Conservation (phyloP, 2,797 vertebrate species). For the Sparidentex hasta region DNA sequence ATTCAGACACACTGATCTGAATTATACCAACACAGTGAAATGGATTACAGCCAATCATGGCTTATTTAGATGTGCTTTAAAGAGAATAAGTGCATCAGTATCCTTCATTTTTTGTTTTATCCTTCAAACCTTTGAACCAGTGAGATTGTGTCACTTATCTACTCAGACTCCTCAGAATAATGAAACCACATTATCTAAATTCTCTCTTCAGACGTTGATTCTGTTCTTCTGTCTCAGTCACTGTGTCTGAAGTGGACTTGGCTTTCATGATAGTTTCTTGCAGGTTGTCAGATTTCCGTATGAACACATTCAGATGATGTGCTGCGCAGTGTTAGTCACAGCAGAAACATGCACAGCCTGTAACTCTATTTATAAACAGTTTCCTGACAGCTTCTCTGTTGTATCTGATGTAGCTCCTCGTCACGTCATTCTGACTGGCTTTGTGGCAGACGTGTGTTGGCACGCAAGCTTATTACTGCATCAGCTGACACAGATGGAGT, state of each 20-base stretch:
- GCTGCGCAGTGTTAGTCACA: slow-evolving; percentile 62
- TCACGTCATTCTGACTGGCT: slow-evolving; percentile 32
- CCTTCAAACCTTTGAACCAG: neutral
- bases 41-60: neutral
- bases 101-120: neutral
- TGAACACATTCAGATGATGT: slow-evolving; percentile 34
- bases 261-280: slow-evolving; percentile 45
- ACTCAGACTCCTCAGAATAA: neutral
- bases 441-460: slow-evolving; percentile 22
- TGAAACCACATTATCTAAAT: neutral
- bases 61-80: neutral
- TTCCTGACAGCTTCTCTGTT: slow-evolving; percentile 39
- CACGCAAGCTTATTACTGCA: slow-evolving; percentile 1
- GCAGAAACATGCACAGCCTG: slow-evolving; percentile 39
- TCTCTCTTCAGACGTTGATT: neutral
- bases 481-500: neutral
- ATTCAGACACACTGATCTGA: neutral
- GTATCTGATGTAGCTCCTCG: slow-evolving; percentile 41
- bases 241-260: slow-evolving; percentile 41
- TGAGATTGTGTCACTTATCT: neutral
- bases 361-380: slow-evolving; percentile 38
- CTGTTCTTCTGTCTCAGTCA: neutral
- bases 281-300: slow-evolving; percentile 57
- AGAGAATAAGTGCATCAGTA: neutral
- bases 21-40: neutral